Evolutionary conservation across 2,888 invertebrate genomes (phyloP), one percentile per base, ranked within the genome.

Genomic region (Hypomecis atomaria): DNA sequence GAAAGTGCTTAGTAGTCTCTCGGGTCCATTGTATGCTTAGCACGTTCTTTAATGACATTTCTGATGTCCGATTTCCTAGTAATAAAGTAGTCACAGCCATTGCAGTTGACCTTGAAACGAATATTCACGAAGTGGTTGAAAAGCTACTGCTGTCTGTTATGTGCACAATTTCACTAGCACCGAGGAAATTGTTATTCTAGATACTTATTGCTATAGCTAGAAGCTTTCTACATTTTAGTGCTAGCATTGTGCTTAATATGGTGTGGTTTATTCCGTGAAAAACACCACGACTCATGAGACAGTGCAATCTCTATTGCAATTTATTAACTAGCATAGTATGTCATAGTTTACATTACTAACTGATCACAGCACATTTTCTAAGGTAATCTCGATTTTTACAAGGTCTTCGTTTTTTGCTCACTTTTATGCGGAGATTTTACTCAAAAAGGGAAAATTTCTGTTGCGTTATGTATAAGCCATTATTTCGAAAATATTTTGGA

Each of bases 1-100:
- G 92, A 92, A 92, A 92, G 92, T 92, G 82, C 69, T 81, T 68
- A 78, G 77, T 71, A 80, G 83, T 82, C 85, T 82, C 87, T 78
- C 69, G 77, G 73, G 83, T 78, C 81, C 76, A 88, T 89, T 89
- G 86, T 88, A 90, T 89, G 86, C 77, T 71, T 70, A 77, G 78
- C 91, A 89, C 91, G 90, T 89, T 84, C 81, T 78, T 74, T 75
- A 78, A 78, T 76, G 82, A 82, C 84, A 85, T 79, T 85, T 70
- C 82, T 73, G 70, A 80, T 79, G 70, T 74, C 79, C 71, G 73
- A 82, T 84, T 84, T 83, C 81, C 74, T 76, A 78, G 74, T 75
- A 71, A 68, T 78, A 71, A 73, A 65, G n/a, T 6, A 47, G 34
- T 10, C 48, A 40, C 38, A 38, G 53, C 61, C 52, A 53, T 60